Evolutionary conservation across 2,113 vertebrate species (phyloP), one percentile per base, ranked within the genome.

Genomic region (Rhinolophus sinicus): DNA sequence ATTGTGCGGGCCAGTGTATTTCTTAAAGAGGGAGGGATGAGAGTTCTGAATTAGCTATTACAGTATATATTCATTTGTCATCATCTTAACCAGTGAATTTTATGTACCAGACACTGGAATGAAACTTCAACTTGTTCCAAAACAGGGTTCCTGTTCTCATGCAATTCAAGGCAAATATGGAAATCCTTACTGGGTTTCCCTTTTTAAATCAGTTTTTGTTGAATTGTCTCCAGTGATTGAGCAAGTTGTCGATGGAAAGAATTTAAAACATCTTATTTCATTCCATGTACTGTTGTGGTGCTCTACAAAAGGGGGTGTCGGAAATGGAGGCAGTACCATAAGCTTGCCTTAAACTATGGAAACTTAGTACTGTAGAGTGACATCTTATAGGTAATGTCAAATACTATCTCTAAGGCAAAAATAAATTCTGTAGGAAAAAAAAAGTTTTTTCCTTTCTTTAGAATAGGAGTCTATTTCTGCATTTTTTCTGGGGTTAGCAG

Each of bases 171-270:
- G 38, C 8, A 62, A 15, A 64, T 64, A 88, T 56, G 6, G 28
- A 87, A 56, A 76, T 70, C 3, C 8, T 60, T 83, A 26, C 28
- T 64, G 35, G n/a, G 21, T 70, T 85, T 82, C 33, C 47, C 16
- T 56, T 89, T 64, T 93, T 28, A 19, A 75, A 64, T 90, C 18
- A 40, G 19, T 81, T 21, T 15, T 80, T 70, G 52, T 70, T 80
- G 76, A 73, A 73, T 73, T 70, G 21, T 93, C 52, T 69, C 38
- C 54, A 90, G 50, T 50, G 64, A 89, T 18, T 40, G 15, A 69
- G 26, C 21, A 93, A 35, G 13, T 54, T 90, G 90, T 89, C 87
- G n/a, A 69, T 8, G 52, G 30, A 95, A 97, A 82, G 12, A 58
- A 35, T 65, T 85, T 35, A 89, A 52, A 64, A 3, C 11, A 52